Base-by-base conservation (phyloP, 2,797 vertebrate species). In the Periophthalmus magnuspinnatus region DNA sequence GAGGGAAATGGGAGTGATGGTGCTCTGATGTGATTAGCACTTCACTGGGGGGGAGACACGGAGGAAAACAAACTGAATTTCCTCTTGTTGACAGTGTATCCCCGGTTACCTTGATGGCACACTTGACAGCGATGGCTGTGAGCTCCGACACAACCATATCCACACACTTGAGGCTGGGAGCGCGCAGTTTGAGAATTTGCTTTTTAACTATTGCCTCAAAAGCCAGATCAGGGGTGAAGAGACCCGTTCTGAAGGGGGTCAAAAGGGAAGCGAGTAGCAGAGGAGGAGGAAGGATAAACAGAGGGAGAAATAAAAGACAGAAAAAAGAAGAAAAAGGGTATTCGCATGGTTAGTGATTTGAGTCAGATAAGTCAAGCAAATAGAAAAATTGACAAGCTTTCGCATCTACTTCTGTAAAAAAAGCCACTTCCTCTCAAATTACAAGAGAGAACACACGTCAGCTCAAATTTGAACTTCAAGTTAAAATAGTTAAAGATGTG, bases 161-260 rank as follows among this genome's bases (percentile, higher is more conserved):
- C 92, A 96, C 95, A 84, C 95, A 96, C 93, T 96, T 95, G 94
- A 96, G 91, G 92, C 95, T 95, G 54, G 96, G 96, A 80, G 94
- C 95, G 95, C 94, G 96, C 81, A 97, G 95, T 91, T 96, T 97
- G 92, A 94, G 93, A 90, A 96, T 94, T 94, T 95, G 96, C 90
- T 95, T 96, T 96, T 95, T 97, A 93, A 96, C 95, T 88, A 96
- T 96, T 86, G 95, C 94, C 92, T 95, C 95, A 86, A 97, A 97
- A 76, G 95, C 96, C 94, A 96, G 90, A 93, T 96, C 95, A 45
- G 95, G 95, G 85, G 96, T 96, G 93, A 96, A 96, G 88, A 96
- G 94, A 91, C 96, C 96, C 83, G 94, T 96, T 95, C 96, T 96
- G 93, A 83, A 77, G 75, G 77, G 67, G 77, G 75, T 76, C 54